Evolutionary conservation across 2,888 invertebrate genomes (phyloP), one percentile per base, ranked within the genome.

Genomic region (Pristionchus japonicus): DNA sequence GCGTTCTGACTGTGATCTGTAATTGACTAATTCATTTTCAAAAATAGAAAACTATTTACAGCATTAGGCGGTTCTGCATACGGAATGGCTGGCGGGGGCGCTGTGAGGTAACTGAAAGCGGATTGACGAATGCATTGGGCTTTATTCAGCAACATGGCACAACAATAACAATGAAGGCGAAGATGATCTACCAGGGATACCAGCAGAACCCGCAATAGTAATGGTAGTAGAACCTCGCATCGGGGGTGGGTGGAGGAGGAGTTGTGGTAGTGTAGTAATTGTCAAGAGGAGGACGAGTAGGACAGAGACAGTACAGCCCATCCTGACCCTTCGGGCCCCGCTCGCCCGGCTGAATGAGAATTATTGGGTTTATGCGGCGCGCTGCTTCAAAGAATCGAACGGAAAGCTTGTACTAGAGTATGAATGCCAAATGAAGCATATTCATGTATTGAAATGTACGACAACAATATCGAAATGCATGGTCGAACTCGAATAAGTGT

Each of bases 281-380:
- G 31, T 31, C 27, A 3, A 77, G 77, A n/a, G 82, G 82, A 52
- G 82, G 82, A 13, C 82, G 49, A 83, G 20, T 52, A 20, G 82
- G 82, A 83, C 82, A 83, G 49, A 43, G 27, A 83, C 82, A 83
- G 17, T 83, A 83, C 82, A 83, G 82, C 20, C 82, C 82, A 52
- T 83, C 82, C 3, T 27, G 9, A 3, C 82, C 82, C 49, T 49
- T 49, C 52, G 31, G 20, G 34, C 82, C 82, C 1, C 82, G 34
- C 11, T 49, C 82, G 15, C 82, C 82, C 15, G 52, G 20, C 82
- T 83, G 34, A 1, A 83, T 43, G 27, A 20, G 23, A 27, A 40
- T 3, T n/a, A 47, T 77, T 23, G 9, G 20, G 20, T n/a, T 57
- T 6, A n/a, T 57, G 43, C 43, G 11, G n/a, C n/a, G n/a, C n/a